Evolutionary conservation across 2,797 vertebrate species (phyloP), one percentile per base, ranked within the genome.

Genomic region (Sternarchorhynchus goeldii): DNA sequence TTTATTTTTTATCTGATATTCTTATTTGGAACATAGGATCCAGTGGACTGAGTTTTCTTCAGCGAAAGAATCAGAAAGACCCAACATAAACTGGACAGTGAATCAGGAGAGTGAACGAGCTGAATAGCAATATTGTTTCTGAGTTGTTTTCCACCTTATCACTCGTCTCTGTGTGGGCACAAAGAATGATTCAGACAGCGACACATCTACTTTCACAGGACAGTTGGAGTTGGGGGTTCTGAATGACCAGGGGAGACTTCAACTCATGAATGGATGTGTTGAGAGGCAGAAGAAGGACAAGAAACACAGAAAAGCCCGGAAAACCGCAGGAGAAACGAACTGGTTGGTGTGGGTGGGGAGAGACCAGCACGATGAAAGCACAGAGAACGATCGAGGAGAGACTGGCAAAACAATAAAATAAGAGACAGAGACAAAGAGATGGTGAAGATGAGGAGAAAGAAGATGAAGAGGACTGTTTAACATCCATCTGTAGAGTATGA

Each of bases 241-340:
- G 8, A 41, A 81, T 70, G 39, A 71, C 73, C 63, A 41, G 39
- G 65, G 71, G 74, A 77, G 53, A 58, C 72, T 64, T 76, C 74
- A 77, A 76, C 81, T 85, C 79, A 85, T 81, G 77, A 85, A 85
- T 85, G 81, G 84, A 83, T 85, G 84, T 73, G 64, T 79, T 77
- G 71, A 81, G 69, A 82, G 75, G 74, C 78, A 80, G 65, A 57
- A 2, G 17, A 57, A 3, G 60, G 17, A 6, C 3, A 64, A 64
- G 32, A 45, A 17, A 75, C 20, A 55, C 10, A 14, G 7, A 21
- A 55, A 50, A 53, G 71, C n/a, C 29, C 53, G 36, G 39, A 20
- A 14, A 14, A 53, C 20, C 66, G 17, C 25, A 20, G 0, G 20
- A 2, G 31, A 41, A 34, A 45, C 5, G 12, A 39, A 55, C 6